A percentile compares a stretch with the other conserved stretches of the same genome.
Evolutionary conservation across 2,888 invertebrate genomes (phyloP).

Genomic region (Pimpla rufipes): DNA sequence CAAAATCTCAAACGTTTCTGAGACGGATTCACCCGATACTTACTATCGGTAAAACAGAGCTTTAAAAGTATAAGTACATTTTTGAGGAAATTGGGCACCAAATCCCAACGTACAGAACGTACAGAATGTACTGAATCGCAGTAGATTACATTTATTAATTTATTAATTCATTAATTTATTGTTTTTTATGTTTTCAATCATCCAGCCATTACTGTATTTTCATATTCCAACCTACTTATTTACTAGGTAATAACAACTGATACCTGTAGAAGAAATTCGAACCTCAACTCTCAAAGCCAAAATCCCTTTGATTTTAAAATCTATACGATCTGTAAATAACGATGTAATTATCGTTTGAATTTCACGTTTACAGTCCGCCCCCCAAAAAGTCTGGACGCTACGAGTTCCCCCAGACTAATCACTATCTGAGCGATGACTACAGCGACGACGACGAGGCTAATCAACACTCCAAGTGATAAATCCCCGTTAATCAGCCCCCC

Average conservation of each 20-base stretch:
- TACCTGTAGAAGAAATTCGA: neutral
- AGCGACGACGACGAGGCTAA: constrained; percentile 83
- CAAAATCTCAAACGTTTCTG: too few species aligned
- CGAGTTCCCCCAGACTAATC: constrained; percentile 81
- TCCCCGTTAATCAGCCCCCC: constrained; percentile 37
- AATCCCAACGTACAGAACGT: neutral
- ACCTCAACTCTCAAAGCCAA: neutral
- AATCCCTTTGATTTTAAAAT: neutral
- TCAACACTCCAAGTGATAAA: constrained; percentile 80
- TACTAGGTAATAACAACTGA: neutral
- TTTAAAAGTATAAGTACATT: neutral
- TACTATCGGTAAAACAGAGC: too few species aligned
- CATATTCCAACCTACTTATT: too few species aligned
- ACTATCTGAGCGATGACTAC: constrained; percentile 83
- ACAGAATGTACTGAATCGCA: too few species aligned
- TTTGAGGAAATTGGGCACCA: neutral
- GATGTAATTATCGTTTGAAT: constrained; percentile 33
- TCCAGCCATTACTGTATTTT: neutral
- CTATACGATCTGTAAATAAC: neutral
- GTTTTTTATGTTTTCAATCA: neutral
- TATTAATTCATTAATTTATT: neutral
- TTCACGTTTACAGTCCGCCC: constrained; percentile 84
- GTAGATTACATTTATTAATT: too few species aligned
- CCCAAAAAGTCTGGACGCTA: constrained; percentile 85
- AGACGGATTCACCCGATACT: too few species aligned